These are phyloP conservation scores for Pseudochirops corinnae DNA, from an alignment of 2,797 vertebrate genomes.

Conservation along the genomic window DNA sequence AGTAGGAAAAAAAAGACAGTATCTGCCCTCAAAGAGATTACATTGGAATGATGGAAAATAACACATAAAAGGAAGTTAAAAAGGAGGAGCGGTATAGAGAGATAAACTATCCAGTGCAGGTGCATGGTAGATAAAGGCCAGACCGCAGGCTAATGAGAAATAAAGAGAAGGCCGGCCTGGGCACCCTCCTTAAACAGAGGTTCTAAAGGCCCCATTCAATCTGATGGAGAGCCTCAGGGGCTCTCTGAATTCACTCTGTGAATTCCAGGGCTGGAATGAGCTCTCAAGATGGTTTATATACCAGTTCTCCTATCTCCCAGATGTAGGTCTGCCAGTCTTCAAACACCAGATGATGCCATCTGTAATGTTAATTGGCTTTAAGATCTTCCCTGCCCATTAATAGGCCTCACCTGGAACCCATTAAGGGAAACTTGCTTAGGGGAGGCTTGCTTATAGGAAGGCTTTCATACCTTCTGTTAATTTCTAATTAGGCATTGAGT, in stretches of 20 bases:
- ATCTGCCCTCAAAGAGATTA: neutral
- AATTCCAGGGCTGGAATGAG: neutral
- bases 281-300: neutral
- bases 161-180: neutral
- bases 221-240: neutral
- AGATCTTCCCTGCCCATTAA: no score
- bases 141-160: neutral
- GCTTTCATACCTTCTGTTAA: no score
- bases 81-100: neutral
- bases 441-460: no score
- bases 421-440: no score
- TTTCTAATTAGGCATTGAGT: no score
- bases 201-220: neutral
- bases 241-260: neutral
- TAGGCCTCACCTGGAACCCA: no score
- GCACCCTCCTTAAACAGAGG: neutral
- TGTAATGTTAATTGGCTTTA: no score
- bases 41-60: neutral
- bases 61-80: neutral
- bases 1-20: neutral
- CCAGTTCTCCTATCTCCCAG: neutral
- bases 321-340: neutral
- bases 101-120: neutral
- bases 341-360: neutral
- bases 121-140: neutral